Conservation (phyloP, 2,797 vertebrate genomes). For the Clangula hyemalis region DNA sequence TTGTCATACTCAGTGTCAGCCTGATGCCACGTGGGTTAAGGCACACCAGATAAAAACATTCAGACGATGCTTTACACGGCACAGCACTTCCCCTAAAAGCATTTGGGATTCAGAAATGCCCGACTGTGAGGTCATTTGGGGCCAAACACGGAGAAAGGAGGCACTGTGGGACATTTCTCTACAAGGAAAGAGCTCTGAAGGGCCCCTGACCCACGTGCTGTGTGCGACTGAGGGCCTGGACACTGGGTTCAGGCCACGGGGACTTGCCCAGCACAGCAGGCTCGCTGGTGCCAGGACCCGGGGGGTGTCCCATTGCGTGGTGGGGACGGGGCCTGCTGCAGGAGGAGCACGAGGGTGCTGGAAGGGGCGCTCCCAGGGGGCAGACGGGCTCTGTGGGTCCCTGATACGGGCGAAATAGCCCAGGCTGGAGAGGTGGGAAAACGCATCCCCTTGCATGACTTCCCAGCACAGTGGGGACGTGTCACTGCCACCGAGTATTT, state of each 20-base stretch:
- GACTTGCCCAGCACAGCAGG: background rate
- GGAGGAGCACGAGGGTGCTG: fast-evolving
- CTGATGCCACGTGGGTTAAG: background rate
- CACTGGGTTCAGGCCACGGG: background rate
- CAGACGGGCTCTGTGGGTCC: fast-evolving
- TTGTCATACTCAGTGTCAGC: background rate
- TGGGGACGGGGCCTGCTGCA: fast-evolving
- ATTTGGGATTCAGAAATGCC: background rate
- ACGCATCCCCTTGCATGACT: background rate
- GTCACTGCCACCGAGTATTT: background rate
- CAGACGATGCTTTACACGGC: background rate
- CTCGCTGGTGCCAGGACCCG: too few species aligned
- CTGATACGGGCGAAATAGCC: fast-evolving
- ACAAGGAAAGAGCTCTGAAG: background rate
- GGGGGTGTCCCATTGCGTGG: fast-evolving
- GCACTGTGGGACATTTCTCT: background rate
- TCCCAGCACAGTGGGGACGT: background rate
- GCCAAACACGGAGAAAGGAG: background rate
- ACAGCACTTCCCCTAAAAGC: background rate
- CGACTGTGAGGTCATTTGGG: background rate
- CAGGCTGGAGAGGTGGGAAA: background rate
- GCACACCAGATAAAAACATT: background rate
- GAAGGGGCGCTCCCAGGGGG: background rate
- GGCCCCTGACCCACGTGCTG: fast-evolving
- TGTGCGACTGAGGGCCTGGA: background rate